A percentile compares a stretch with the other conserved stretches of the same genome.
These are phyloP conservation scores for Heliothis virescens DNA, from an alignment of 1,140 invertebrate genomes.

Conservation along the genomic window DNA sequence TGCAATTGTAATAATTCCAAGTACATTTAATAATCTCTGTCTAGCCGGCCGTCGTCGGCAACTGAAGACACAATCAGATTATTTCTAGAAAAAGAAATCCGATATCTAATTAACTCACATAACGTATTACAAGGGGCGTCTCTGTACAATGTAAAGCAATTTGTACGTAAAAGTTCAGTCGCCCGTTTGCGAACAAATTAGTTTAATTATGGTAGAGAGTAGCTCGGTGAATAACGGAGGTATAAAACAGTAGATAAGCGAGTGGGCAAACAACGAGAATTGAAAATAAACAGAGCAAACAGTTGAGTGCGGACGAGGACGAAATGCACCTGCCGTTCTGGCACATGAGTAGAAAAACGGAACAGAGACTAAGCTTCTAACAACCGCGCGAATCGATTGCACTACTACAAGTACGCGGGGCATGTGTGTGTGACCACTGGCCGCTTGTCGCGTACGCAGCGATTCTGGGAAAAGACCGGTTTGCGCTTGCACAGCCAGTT, in stretches of 20 bases:
- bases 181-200: constrained; percentile 23
- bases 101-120: constrained; percentile 27
- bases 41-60: neutral
- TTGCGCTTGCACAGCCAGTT: no score
- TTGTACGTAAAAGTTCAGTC: constrained; percentile 2
- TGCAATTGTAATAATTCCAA: neutral
- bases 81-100: neutral
- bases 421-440: no score
- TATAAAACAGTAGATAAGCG: constrained; percentile 33
- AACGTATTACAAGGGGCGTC: neutral
- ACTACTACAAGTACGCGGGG: no score
- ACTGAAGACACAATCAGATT: neutral
- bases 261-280: constrained; percentile 20
- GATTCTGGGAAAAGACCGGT: no score
- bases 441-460: no score
- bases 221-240: constrained; percentile 12
- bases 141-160: constrained; percentile 11
- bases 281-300: constrained; percentile 49
- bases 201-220: constrained; percentile 17
- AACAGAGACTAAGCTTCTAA: no score
- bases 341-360: no score
- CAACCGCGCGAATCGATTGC: no score
- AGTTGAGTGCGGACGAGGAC: constrained; percentile 14
- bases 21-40: neutral
- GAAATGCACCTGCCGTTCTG: constrained; percentile 57